Evolutionary conservation across 2,888 invertebrate genomes (phyloP).

Genomic region (Lithophane socia): DNA sequence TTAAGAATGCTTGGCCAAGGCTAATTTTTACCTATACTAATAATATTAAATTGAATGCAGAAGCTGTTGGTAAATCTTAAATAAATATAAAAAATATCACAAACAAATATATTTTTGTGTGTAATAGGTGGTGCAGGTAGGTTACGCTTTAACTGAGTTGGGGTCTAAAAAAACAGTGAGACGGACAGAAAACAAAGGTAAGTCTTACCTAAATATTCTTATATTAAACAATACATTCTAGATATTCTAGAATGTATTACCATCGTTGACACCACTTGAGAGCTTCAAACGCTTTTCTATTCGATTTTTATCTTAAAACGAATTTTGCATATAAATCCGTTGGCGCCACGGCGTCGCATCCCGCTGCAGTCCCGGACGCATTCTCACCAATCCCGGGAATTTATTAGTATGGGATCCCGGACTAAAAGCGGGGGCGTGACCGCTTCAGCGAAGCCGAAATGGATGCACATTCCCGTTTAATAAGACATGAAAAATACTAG

Average conservation of each 20-base stretch:
- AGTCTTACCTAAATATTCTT: not conserved
- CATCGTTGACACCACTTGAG: constrained; percentile 32
- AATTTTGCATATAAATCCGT: constrained; percentile 77
- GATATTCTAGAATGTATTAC: constrained; percentile 10
- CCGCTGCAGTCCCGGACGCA: constrained; percentile 72
- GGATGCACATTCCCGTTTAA: constrained; percentile 69
- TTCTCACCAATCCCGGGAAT: constrained; percentile 71
- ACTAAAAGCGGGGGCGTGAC: constrained; percentile 61
- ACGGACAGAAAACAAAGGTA: too few relatives aligned
- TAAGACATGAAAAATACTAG: constrained; percentile 64
- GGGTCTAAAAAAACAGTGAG: not conserved
- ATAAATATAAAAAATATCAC: too few relatives aligned
- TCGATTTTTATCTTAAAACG: constrained; percentile 70
- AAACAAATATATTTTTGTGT: too few relatives aligned
- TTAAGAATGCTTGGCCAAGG: not conserved
- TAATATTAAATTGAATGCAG: too few relatives aligned
- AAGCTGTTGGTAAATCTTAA: too few relatives aligned
- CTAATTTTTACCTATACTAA: too few relatives aligned
- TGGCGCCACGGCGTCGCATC: constrained; percentile 78
- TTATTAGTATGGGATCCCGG: constrained; percentile 73
- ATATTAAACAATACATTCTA: constrained; percentile 22
- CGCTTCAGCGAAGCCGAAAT: constrained; percentile 63
- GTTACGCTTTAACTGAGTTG: not conserved
- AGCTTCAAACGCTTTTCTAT: constrained; percentile 64
- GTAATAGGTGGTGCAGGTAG: too few relatives aligned